Evolutionary conservation across 2,888 invertebrate genomes (phyloP).

Genomic region (Heliconius charithonia): DNA sequence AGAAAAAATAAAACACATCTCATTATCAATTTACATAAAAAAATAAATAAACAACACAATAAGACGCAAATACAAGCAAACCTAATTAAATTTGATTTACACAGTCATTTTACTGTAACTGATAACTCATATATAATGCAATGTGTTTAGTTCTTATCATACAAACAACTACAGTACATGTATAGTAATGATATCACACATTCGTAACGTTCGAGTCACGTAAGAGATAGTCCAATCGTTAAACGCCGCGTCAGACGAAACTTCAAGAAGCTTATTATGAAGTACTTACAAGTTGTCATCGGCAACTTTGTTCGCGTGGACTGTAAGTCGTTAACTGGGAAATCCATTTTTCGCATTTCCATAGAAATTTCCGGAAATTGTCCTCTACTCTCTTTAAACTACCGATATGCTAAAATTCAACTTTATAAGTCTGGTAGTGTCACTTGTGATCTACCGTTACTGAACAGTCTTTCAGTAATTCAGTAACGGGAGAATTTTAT

Average conservation of each 20-base stretch:
- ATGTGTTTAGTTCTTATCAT: constrained; percentile 48
- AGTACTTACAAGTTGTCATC: neutral
- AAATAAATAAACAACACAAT: neutral
- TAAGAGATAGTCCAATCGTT: constrained; percentile 46
- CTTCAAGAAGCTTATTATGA: constrained; percentile 34
- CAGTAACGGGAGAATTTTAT: too few species aligned
- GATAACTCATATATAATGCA: constrained; percentile 44
- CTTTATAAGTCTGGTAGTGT: too few species aligned
- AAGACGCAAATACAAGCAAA: neutral
- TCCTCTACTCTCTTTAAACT: too few species aligned
- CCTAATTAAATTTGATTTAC: constrained; percentile 34
- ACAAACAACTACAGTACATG: constrained; percentile 20
- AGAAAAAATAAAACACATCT: too few species aligned
- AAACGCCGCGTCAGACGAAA: constrained; percentile 42
- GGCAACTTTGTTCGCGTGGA: neutral
- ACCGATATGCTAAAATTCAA: too few species aligned
- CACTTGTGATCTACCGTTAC: too few species aligned
- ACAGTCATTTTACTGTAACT: constrained; percentile 4
- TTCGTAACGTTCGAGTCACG: constrained; percentile 45
- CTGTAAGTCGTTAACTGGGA: neutral
- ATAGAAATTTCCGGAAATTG: too few species aligned
- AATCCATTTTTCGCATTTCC: neutral
- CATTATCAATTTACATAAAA: neutral
- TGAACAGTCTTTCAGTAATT: too few species aligned
- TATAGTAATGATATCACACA: constrained; percentile 43